Percentiles rank a stretch among this genome's conserved stretches.
Conservation (phyloP, 2,888 invertebrate species). For the Lordiphosa andalusiaca region DNA sequence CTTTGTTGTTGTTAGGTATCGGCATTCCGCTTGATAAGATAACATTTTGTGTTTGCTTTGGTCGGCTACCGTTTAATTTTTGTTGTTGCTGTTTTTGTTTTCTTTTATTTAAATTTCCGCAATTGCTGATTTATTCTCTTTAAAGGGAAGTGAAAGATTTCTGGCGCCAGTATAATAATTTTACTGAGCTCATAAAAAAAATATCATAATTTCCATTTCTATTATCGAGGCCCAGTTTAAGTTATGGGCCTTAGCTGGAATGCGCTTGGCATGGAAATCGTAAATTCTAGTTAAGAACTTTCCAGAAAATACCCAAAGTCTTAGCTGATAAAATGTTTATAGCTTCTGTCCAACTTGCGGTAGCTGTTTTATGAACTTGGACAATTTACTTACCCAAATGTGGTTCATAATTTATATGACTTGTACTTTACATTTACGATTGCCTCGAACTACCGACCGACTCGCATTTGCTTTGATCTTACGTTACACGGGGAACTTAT, state of each 20-base stretch:
- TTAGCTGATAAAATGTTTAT: too few relatives aligned
- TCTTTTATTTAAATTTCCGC: slow-evolving; percentile 42
- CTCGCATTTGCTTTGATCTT: too few relatives aligned
- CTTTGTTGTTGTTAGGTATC: slow-evolving; percentile 40
- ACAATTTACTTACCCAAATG: too few relatives aligned
- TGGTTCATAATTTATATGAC: too few relatives aligned
- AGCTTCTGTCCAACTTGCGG: too few relatives aligned
- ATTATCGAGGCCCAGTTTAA: slow-evolving; percentile 11
- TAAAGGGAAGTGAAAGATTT: background rate
- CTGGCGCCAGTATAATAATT: background rate
- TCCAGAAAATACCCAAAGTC: too few relatives aligned
- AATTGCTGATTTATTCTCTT: background rate
- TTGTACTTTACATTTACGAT: too few relatives aligned
- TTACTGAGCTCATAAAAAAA: slow-evolving; percentile 13
- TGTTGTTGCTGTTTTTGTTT: slow-evolving; percentile 3
- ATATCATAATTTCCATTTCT: slow-evolving; percentile 7
- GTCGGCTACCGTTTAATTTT: slow-evolving; percentile 42
- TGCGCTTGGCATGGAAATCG: too few relatives aligned
- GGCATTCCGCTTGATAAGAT: slow-evolving; percentile 58
- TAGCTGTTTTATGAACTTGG: too few relatives aligned
- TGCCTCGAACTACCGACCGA: too few relatives aligned
- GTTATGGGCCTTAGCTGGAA: background rate
- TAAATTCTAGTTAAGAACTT: too few relatives aligned
- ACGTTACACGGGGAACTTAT: too few relatives aligned
- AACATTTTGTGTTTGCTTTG: slow-evolving; percentile 24